Conservation (phyloP, 2,113 vertebrate genomes). For the Mobula birostris region DNA sequence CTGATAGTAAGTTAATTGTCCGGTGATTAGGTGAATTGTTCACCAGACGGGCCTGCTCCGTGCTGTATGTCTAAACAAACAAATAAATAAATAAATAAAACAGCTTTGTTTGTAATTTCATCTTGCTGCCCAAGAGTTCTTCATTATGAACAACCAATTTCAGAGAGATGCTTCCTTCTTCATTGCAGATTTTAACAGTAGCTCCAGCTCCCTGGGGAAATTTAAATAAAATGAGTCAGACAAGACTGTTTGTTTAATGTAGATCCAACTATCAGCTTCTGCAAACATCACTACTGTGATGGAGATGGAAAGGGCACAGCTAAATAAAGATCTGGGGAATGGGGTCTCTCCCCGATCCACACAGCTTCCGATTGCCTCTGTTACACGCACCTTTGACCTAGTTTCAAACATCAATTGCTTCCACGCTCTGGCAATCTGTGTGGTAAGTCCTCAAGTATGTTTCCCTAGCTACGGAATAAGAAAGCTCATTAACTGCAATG, state of each 20-base stretch:
- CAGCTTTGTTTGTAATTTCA: neutral
- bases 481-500: neutral
- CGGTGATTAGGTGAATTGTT: too few species aligned
- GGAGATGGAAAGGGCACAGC: neutral
- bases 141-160: neutral
- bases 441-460: neutral
- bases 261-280: neutral
- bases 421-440: neutral
- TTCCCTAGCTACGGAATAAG: neutral
- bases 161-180: neutral
- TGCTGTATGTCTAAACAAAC: too few species aligned
- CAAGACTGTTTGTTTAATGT: neutral
- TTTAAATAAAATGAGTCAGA: neutral
- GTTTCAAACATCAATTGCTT: neutral
- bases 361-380: neutral
- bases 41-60: too few species aligned
- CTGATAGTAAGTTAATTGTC: too few species aligned
- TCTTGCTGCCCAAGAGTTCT: neutral
- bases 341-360: neutral
- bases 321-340: neutral
- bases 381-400: neutral
- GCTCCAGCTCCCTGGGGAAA: neutral
- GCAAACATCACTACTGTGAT: neutral
- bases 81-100: too few species aligned
- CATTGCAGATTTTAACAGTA: neutral